These are phyloP conservation scores for Athetis lepigone DNA, from an alignment of 2,888 invertebrate species.

Conservation along the genomic window DNA sequence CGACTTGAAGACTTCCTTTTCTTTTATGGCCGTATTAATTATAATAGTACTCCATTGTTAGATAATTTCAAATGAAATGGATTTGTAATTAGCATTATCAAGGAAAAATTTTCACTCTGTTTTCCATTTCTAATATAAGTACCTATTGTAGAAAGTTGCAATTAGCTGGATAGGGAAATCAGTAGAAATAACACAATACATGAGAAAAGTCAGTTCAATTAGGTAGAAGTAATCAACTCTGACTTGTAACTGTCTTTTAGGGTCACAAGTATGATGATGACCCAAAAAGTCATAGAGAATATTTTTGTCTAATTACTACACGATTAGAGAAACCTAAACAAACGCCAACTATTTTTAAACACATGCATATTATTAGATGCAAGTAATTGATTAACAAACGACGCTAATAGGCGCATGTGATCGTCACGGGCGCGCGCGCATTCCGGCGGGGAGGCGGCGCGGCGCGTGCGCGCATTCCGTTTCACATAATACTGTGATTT, in stretches of 20 bases:
- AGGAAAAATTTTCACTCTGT: background rate
- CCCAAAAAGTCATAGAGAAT: too few relatives aligned
- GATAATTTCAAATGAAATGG: background rate
- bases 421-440: constrained; percentile 70
- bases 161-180: background rate
- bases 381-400: constrained; percentile 58
- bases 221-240: background rate
- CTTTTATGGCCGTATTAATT: background rate
- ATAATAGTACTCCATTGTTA: too few relatives aligned
- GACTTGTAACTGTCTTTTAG: too few relatives aligned
- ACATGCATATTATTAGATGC: constrained; percentile 49
- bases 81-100: background rate
- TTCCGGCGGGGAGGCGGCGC: constrained; percentile 83
- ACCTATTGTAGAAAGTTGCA: background rate
- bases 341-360: constrained; percentile 17
- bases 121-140: background rate
- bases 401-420: constrained; percentile 62
- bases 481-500: constrained; percentile 82
- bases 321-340: background rate
- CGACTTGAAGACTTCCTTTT: background rate
- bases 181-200: background rate
- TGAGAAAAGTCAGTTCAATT: background rate
- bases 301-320: background rate
- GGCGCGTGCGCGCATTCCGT: constrained; percentile 84
- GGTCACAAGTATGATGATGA: too few relatives aligned